phyloP scores from a whole-genome alignment of 2,888 invertebrate genomes.

The Anoncus sp. region DNA sequence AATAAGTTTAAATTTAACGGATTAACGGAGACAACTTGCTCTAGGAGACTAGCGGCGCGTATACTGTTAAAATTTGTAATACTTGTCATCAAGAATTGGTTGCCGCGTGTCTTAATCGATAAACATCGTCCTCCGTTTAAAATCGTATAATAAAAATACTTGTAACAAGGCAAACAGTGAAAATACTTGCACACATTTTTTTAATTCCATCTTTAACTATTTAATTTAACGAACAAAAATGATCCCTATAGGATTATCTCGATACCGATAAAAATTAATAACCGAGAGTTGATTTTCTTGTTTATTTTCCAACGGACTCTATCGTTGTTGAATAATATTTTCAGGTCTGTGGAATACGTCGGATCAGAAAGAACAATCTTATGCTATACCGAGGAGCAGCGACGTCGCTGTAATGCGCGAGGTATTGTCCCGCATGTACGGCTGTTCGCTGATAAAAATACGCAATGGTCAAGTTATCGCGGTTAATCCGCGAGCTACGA shows the following conservation, averaged over 20 bases:
- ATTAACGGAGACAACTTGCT: too few relatives aligned
- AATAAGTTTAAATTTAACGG: too few relatives aligned
- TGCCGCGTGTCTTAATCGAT: too few relatives aligned
- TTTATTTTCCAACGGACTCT: neutral
- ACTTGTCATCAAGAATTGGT: too few relatives aligned
- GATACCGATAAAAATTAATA: too few relatives aligned
- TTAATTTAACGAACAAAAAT: too few relatives aligned
- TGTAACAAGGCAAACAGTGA: neutral
- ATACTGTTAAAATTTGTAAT: too few relatives aligned
- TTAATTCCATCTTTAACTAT: constrained; percentile 2
- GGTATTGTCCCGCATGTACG: constrained; percentile 89
- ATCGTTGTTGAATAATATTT: constrained; percentile 24
- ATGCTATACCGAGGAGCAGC: constrained; percentile 86
- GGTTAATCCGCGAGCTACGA: constrained; percentile 84
- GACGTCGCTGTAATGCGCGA: constrained; percentile 88
- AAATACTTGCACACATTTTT: constrained; percentile 27
- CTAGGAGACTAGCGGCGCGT: too few relatives aligned
- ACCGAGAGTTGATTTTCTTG: too few relatives aligned
- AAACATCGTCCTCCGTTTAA: neutral
- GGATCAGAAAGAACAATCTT: constrained; percentile 82
- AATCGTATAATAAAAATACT: neutral
- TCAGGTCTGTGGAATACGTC: constrained; percentile 78
- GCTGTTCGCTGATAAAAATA: constrained; percentile 88
- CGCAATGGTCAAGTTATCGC: constrained; percentile 83
- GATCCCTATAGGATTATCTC: too few relatives aligned